Evolutionary conservation across 2,888 invertebrate species (phyloP).

Genomic region (Caenorhabditis parvicauda): DNA sequence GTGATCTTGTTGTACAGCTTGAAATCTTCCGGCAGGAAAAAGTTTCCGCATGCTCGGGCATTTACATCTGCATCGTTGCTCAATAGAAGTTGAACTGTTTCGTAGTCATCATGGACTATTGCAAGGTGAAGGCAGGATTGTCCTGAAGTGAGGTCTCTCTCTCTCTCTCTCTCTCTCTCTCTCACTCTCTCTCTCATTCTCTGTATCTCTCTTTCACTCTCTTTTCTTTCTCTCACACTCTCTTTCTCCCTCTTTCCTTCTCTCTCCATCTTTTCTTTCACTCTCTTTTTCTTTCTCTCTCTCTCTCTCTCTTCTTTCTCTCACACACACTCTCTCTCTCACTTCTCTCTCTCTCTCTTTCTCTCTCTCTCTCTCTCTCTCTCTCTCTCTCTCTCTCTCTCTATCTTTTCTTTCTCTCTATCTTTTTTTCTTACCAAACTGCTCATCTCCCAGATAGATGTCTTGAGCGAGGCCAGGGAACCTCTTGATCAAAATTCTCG

Average conservation of each 20-base stretch:
- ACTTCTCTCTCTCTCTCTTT: too few species aligned
- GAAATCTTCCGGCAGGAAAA: constrained; percentile 92
- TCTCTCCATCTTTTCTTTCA: too few species aligned
- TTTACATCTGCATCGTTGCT: constrained; percentile 79
- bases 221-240: too few species aligned
- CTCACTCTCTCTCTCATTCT: constrained; percentile 1
- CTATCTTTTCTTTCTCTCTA: too few species aligned
- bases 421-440: constrained; percentile 72
- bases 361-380: neutral
- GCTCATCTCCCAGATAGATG: constrained; percentile 94
- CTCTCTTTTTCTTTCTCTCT: too few species aligned
- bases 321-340: too few species aligned
- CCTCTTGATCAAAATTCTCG: constrained; percentile 75
- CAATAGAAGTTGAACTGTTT: constrained; percentile 86
- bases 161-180: neutral
- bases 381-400: neutral
- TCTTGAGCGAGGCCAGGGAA: constrained; percentile 77
- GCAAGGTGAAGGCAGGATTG: constrained; percentile 92
- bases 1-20: constrained; percentile 77
- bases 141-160: too few species aligned
- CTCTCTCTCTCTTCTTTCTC: neutral
- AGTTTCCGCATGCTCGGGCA: constrained; percentile 88
- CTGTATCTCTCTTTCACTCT: too few species aligned
- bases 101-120: constrained; percentile 93
- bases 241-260: neutral